phyloP scores from a whole-genome alignment of 2,797 vertebrate genomes.

The Synaphobranchus kaupii region DNA sequence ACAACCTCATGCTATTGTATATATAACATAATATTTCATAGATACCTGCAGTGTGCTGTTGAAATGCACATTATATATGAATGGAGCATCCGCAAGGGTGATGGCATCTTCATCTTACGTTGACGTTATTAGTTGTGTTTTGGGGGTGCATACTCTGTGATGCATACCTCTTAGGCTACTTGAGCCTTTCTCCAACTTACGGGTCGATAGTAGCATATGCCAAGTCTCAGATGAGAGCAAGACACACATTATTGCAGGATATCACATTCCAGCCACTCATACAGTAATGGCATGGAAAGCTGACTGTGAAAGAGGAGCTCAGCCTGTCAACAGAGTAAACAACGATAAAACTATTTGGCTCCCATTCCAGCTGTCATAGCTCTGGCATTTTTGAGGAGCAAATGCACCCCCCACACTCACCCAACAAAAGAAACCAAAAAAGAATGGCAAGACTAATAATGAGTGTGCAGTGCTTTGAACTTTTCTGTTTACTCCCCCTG shows the following conservation, averaged over 20 bases:
- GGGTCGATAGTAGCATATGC: background rate
- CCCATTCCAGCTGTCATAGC: constrained; percentile 2
- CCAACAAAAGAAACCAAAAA: background rate
- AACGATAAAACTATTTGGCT: background rate
- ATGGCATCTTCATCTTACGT: background rate
- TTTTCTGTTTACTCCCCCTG: background rate
- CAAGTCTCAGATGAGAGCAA: background rate
- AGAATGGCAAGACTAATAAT: background rate
- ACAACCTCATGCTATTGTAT: background rate
- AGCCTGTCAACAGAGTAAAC: background rate
- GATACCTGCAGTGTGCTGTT: background rate
- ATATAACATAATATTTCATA: background rate
- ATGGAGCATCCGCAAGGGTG: background rate
- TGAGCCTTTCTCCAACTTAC: background rate
- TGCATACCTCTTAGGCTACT: background rate
- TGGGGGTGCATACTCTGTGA: background rate
- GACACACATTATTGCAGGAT: background rate
- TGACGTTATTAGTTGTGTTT: background rate
- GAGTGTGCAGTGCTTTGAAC: constrained; percentile 2
- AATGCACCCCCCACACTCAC: constrained; percentile 7
- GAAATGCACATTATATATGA: background rate
- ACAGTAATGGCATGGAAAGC: background rate
- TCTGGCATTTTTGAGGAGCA: background rate
- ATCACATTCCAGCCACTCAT: background rate
- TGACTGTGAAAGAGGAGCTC: background rate